phyloP scores from a whole-genome alignment of 2,797 vertebrate genomes.

The Dendrocincla tyrannina region DNA sequence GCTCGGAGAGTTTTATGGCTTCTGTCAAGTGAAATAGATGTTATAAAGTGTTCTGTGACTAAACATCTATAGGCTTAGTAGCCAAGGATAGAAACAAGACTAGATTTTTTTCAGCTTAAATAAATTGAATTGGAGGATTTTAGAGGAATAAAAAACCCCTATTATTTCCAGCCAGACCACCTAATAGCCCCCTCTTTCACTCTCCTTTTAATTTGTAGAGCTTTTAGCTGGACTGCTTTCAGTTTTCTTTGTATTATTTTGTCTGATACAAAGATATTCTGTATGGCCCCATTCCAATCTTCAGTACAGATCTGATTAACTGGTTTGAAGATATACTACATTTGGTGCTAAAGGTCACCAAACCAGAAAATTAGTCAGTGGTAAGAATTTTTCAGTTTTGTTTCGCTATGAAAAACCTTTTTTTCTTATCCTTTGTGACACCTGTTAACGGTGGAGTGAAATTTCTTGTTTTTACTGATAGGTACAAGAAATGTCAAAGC shows the following conservation, averaged over 20 bases:
- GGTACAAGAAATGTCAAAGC: neutral
- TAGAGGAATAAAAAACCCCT: neutral
- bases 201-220: neutral
- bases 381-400: neutral
- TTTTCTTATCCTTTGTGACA: neutral
- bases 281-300: neutral
- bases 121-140: neutral
- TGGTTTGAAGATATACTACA: slow-evolving; percentile 3
- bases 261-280: neutral
- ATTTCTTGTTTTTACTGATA: neutral
- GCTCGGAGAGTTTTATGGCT: slow-evolving; percentile 11
- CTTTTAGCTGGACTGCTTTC: neutral
- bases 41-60: neutral
- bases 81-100: neutral
- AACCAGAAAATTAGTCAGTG: neutral
- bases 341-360: slow-evolving; percentile 2
- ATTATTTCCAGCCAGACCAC: neutral
- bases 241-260: neutral
- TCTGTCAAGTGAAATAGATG: slow-evolving; percentile 12
- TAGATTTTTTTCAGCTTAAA: neutral
- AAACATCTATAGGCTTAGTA: neutral
- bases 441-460: slow-evolving; percentile 35
- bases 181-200: neutral
- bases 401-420: neutral
- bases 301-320: neutral